Evolutionary conservation across 2,888 invertebrate genomes (phyloP).

Genomic region (Crocallis elinguaria): DNA sequence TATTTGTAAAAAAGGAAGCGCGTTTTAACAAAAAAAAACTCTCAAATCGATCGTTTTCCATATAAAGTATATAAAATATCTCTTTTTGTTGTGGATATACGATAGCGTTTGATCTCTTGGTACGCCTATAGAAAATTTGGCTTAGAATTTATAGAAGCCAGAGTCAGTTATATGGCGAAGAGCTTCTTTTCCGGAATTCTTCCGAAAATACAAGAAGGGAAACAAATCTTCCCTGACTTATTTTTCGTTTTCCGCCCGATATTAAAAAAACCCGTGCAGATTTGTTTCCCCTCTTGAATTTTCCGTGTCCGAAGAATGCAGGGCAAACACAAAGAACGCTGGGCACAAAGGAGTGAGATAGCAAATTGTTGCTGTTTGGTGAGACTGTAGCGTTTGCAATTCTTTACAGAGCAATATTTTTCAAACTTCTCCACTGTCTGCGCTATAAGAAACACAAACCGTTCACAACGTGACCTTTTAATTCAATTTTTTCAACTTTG

Average conservation of each 20-base stretch:
- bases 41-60: too few relatives aligned
- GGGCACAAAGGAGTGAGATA: constrained; percentile 30
- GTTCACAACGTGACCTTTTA: constrained; percentile 28
- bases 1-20: neutral
- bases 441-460: constrained; percentile 37
- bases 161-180: too few relatives aligned
- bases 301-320: constrained; percentile 30
- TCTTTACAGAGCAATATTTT: constrained; percentile 20
- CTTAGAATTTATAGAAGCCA: too few relatives aligned
- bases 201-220: neutral
- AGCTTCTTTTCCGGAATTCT: too few relatives aligned
- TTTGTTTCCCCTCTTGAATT: constrained; percentile 26
- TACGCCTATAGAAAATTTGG: too few relatives aligned
- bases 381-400: constrained; percentile 22
- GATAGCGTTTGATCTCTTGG: too few relatives aligned
- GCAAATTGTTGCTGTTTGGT: constrained; percentile 23
- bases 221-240: too few relatives aligned
- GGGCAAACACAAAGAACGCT: constrained; percentile 39
- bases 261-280: constrained; percentile 9
- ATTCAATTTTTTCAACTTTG: constrained; percentile 36
- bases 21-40: too few relatives aligned
- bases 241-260: neutral
- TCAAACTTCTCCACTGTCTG: constrained; percentile 20
- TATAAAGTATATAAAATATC: too few relatives aligned
- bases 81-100: too few relatives aligned